Base-by-base conservation (phyloP, 2,888 invertebrate species). In the Rhingia rostrata region DNA sequence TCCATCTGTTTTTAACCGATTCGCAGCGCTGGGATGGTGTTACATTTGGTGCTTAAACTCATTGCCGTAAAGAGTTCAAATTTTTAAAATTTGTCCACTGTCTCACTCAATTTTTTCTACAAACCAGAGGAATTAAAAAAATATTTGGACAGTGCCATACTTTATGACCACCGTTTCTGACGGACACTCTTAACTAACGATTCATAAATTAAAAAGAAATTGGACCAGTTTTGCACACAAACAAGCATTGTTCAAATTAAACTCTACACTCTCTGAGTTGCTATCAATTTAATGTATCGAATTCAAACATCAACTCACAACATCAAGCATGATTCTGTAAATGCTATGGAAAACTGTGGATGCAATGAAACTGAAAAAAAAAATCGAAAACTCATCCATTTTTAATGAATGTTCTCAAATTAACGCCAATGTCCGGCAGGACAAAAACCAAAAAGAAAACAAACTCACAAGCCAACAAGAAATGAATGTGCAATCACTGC, bases 391-490 rank as follows among this genome's bases (percentile, higher is more conserved):
- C 66, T 78, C 82, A 73, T 83, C 78, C 67, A 73, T 63, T 78
- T 78, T 83, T 73, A 83, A 83, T 73, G 82, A 83, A 83, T 83
- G 82, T 78, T 78, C 82, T 78, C 78, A 83, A 83, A 83, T 83
- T 83, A 83, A 83, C 82, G 78, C 78, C 78, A 73, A 83, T 73
- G 78, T 83, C 82, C 82, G 78, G 63, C 75, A 64, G 41, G 35
- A 75, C 60, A 64, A 70, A 41, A 39, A 51, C 39, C 2, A 33
- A 33, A 35, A 41, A 47, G 54, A 37, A 22, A 60, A 51, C 10
- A 43, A 10, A 9, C 7, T 3, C 2, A 35, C 41, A 41, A 63
- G 12, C 22, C 47, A 64, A 60, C 22, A 64, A 56, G 22, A 43
- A 41, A 54, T 0, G 37, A 51, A 54, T 54, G 53, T 67, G 43